Conservation (phyloP, 2,113 vertebrate genomes). For the Equus przewalskii region DNA sequence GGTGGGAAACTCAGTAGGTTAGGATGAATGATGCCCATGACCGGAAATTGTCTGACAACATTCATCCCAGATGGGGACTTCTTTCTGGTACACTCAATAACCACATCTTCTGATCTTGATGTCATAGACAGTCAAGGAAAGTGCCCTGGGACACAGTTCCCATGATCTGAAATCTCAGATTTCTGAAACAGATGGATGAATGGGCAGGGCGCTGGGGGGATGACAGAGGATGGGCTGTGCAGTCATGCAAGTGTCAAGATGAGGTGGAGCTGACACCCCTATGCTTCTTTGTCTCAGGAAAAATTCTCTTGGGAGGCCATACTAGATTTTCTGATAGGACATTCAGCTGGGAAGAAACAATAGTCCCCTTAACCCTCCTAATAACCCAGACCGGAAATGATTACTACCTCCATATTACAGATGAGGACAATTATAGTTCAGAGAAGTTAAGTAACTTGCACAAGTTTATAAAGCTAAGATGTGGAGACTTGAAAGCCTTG, state of each 20-base stretch:
- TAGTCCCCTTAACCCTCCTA: background rate
- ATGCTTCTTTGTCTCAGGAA: background rate
- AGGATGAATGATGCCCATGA: background rate
- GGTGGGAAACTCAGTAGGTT: background rate
- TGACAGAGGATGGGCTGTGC: background rate
- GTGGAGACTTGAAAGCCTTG: background rate
- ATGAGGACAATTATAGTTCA: background rate
- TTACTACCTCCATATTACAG: background rate
- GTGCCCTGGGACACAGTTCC: background rate
- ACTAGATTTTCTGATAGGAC: background rate
- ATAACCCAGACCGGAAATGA: constrained; percentile 29
- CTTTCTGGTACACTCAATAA: background rate
- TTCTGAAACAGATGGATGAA: background rate
- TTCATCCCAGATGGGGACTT: background rate
- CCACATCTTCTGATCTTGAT: background rate
- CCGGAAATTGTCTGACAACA: background rate
- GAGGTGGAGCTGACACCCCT: background rate
- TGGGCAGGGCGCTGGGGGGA: background rate
- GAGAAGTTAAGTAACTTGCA: background rate
- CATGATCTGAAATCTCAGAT: background rate
- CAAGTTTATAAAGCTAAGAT: background rate
- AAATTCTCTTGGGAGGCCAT: background rate
- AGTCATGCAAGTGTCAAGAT: background rate
- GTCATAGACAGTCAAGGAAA: background rate
- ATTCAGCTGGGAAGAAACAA: background rate